phyloP scores from a whole-genome alignment of 1,140 invertebrate species.

The Diprion similis region DNA sequence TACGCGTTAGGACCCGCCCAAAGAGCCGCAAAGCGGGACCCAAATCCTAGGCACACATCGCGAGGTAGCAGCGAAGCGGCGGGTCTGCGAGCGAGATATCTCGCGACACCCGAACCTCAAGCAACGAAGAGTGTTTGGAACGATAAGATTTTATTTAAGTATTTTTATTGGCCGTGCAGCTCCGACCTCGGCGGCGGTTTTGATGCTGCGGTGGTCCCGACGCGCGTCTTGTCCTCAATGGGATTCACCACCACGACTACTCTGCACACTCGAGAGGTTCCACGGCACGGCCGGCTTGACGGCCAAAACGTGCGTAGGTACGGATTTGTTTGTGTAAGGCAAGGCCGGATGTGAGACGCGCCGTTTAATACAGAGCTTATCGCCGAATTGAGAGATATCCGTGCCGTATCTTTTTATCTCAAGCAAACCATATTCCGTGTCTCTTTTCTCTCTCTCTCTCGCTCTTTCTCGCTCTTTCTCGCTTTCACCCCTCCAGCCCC shows the following conservation, averaged over 20 bases:
- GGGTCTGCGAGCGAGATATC: not conserved
- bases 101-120: not conserved
- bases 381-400: slow-evolving; percentile 39
- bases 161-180: slow-evolving; percentile 33
- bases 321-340: slow-evolving; percentile 37
- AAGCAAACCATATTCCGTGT: slow-evolving; percentile 1
- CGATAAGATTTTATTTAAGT: slow-evolving; percentile 38
- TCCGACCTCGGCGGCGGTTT: slow-evolving; percentile 29
- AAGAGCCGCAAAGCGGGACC: too few relatives aligned
- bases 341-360: slow-evolving; percentile 28
- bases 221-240: not conserved
- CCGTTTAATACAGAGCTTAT: slow-evolving; percentile 35
- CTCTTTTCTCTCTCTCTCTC: not conserved
- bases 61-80: not conserved
- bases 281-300: not conserved
- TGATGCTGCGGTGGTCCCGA: slow-evolving; percentile 10
- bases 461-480: not conserved
- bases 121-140: slow-evolving; percentile 36
- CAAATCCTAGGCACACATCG: not conserved
- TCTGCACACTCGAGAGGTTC: not conserved
- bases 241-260: not conserved
- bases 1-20: too few relatives aligned
- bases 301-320: too few relatives aligned
- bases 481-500: not conserved
- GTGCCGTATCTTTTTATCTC: slow-evolving; percentile 11